Evolutionary conservation across 2,888 invertebrate species (phyloP).

Genomic region (Autographa gamma): DNA sequence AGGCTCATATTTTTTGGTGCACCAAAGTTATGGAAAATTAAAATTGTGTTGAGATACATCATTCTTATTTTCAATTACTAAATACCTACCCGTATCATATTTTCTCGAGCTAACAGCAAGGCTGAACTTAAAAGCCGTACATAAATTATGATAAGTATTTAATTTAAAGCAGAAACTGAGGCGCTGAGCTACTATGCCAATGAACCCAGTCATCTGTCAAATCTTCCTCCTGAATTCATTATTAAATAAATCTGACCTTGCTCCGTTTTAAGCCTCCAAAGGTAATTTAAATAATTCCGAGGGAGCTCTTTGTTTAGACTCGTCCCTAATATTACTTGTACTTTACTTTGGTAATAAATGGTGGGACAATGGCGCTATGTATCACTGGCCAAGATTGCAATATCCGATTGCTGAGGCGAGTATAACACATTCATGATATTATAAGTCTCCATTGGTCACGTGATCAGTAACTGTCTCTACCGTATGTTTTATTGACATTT

Average conservation of each 20-base stretch:
- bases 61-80: too few species aligned
- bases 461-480: not conserved
- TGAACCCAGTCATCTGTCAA: slow-evolving; percentile 17
- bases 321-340: slow-evolving; percentile 24
- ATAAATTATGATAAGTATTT: not conserved
- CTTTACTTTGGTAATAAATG: slow-evolving; percentile 20
- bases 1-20: not conserved
- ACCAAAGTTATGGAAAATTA: not conserved
- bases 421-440: not conserved
- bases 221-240: slow-evolving; percentile 45
- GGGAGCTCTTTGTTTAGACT: slow-evolving; percentile 30
- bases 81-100: too few species aligned
- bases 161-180: not conserved
- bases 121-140: too few species aligned
- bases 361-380: slow-evolving; percentile 14
- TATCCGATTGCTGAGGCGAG: not conserved
- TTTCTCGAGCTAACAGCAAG: too few species aligned
- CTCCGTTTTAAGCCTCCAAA: slow-evolving; percentile 24
- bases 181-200: not conserved
- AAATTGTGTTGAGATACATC: not conserved
- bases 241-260: slow-evolving; percentile 39
- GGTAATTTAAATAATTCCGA: slow-evolving; percentile 38
- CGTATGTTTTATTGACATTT: not conserved
- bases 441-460: not conserved
- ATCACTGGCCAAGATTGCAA: not conserved